phyloP scores from a whole-genome alignment of 2,888 invertebrate species.

The Harpalus rufipes region DNA sequence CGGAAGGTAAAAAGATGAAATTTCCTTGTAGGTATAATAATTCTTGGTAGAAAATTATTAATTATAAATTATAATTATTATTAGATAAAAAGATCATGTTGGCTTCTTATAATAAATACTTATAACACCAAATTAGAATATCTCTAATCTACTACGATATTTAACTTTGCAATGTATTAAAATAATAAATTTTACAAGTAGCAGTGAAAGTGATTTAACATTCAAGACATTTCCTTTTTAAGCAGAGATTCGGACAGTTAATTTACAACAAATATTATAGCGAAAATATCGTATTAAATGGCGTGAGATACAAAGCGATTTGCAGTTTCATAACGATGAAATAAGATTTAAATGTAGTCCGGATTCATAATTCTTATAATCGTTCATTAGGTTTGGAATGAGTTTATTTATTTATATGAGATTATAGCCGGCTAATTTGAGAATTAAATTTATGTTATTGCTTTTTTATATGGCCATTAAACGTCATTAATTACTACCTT shows the following conservation, averaged over 20 bases:
- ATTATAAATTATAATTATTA: no score
- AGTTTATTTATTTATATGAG: constrained; percentile 11
- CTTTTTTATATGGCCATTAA: constrained; percentile 22
- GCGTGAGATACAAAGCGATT: constrained; percentile 23
- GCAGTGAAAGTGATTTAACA: constrained; percentile 30
- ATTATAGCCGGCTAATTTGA: constrained; percentile 24
- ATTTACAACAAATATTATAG: constrained; percentile 16
- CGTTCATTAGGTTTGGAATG: not conserved
- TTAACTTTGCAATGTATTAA: constrained; percentile 5
- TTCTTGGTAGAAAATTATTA: no score
- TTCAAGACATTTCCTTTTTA: constrained; percentile 18
- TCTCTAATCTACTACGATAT: not conserved
- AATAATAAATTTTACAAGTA: constrained; percentile 19
- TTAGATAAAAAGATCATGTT: no score
- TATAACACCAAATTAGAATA: not conserved
- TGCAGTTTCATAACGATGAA: constrained; percentile 7
- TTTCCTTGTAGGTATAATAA: no score
- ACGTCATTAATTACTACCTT: constrained; percentile 5
- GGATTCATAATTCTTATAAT: constrained; percentile 19
- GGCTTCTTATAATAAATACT: no score
- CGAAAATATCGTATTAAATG: constrained; percentile 2
- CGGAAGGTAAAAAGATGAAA: no score
- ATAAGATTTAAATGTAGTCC: constrained; percentile 27
- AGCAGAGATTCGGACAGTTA: constrained; percentile 11
- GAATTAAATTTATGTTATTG: constrained; percentile 26